Conservation (phyloP, 2,113 vertebrate species). For the Equus quagga region DNA sequence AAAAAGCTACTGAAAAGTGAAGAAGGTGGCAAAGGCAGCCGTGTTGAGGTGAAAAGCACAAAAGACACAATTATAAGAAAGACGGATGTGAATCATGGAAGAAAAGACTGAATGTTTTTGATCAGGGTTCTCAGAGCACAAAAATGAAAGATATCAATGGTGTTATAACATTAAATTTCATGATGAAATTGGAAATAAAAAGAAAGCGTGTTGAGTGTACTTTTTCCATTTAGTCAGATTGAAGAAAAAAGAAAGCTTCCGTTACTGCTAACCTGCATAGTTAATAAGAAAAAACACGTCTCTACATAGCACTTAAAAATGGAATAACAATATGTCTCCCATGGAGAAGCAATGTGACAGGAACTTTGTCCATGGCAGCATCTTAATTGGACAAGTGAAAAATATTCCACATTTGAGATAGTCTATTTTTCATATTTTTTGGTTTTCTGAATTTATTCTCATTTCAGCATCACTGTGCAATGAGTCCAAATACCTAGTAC, state of each 20-base stretch:
- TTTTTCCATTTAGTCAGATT: not conserved
- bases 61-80: not conserved
- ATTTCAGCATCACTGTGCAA: not conserved
- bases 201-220: not conserved
- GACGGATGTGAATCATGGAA: not conserved
- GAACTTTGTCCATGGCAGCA: not conserved
- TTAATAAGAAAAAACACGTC: not conserved
- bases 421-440: not conserved
- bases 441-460: not conserved
- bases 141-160: not conserved
- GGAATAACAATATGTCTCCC: not conserved
- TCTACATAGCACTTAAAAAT: not conserved
- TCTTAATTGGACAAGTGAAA: constrained; percentile 41
- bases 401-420: not conserved
- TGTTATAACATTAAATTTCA: not conserved
- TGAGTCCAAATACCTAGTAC: not conserved
- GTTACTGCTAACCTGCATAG: not conserved
- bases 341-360: not conserved
- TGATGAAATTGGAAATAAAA: not conserved
- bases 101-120: not conserved
- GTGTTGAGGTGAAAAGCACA: not conserved
- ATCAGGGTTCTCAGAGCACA: not conserved
- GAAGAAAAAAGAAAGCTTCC: not conserved
- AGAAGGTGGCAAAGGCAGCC: not conserved
- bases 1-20: not conserved